Evolutionary conservation across 2,888 invertebrate species (phyloP), one percentile per base, ranked within the genome.

Genomic region (Spodoptera picta): DNA sequence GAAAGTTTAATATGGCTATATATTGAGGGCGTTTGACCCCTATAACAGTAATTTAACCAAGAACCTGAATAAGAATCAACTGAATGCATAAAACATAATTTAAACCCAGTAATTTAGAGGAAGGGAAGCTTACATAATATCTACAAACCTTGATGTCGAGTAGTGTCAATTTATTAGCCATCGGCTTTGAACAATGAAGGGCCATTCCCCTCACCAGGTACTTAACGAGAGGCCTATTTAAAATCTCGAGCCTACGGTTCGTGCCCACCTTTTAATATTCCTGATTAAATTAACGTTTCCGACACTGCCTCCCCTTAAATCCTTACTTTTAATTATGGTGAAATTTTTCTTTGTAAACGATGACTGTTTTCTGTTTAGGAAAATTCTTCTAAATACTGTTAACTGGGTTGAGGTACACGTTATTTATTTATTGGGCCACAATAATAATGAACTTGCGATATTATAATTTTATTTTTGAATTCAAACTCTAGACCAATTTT

Each of bases 201-300:
- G 65, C 59, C 49, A 56, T 56, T 65, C 46, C 46, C 45, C 41
- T 47, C 54, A n/a, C 19, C 51, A 60, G 64, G 42, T 58, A 60
- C 65, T 76, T 71, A 70, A 75, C 65, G 46, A 47, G 60, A 60
- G 52, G 68, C 57, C 75, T 62, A 65, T 75, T 75, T 64, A 66
- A 75, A 72, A 76, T 72, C 76, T 75, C 62, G 42, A 75, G 75
- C 63, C 65, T 64, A 69, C 65, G 69, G 75, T 68, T 69, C 72
- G 76, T 77, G 79, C 62, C 66, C 57, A 67, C 66, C 69, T 73
- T 77, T 77, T 75, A 77, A 79, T 77, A 69, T 77, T 79, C 52
- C 62, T 73, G 73, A 75, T 77, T 77, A 73, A 75, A 79, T 77
- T 79, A 75, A 60, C 57, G 69, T 59, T 66, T 62, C 75, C 61